Base-by-base conservation (phyloP, 2,888 invertebrate species). In the Philonicus albiceps region DNA sequence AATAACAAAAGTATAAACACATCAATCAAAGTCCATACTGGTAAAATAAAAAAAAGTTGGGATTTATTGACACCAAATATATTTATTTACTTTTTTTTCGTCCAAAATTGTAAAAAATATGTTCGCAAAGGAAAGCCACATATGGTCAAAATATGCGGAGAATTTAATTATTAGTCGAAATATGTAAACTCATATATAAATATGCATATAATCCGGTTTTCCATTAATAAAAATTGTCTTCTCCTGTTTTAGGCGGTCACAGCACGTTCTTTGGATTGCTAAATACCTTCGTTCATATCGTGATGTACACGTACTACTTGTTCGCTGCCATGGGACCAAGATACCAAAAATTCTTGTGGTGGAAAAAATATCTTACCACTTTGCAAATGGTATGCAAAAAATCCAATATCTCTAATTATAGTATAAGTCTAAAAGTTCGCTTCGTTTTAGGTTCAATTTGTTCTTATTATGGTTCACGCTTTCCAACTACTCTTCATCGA, bases 221-320 rank as follows among this genome's bases (percentile, higher is more conserved):
- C 16, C 11, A 43, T 43, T 43, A 43, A 43, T 43, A 43, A 43
- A 43, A 16, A 43, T 2, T 43, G 2, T 37, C 2, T 22, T 19
- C 8, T 22, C 11, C 7, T n/a, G 7, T 87, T 86, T 31, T 87
- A 94, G 98, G 98, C 91, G 98, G 98, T 43, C 98, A 98, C 92
- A 97, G 97, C 90, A 98, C 98, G 5, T 98, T 98, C 94, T 98
- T 98, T 92, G 97, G 98, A 1, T 94, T 98, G 89, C 93, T 98
- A 90, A 99, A 98, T 93, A 97, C 98, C 0, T 98, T 98, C 92
- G 98, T 99, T n/a, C 98, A 99, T 93, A 96, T 98, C 90, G 94
- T 98, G 89, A 99, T 99, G 98, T 98, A 99, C 93, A 93, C 95
- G 5, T 99, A 98, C 93, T 98, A 98, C 91, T 94, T 98, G 93